A percentile compares a stretch with the other conserved stretches of the same genome.
These are phyloP conservation scores for Hypothenemus hampei DNA, from an alignment of 1,140 invertebrate species.

Conservation along the genomic window DNA sequence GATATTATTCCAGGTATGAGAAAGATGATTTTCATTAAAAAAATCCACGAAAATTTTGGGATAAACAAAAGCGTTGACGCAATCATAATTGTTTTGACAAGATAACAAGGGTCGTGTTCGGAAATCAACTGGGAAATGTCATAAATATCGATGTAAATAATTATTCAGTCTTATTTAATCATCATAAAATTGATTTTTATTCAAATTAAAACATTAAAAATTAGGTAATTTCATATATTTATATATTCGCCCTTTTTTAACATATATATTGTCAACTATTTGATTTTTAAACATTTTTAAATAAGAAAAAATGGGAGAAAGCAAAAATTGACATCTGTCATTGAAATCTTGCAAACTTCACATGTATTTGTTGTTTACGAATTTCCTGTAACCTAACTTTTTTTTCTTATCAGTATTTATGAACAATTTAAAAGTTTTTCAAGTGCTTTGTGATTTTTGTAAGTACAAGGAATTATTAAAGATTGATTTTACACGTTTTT, in stretches of 20 bases:
- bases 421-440: neutral
- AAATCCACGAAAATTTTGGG: neutral
- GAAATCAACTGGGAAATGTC: too few species aligned
- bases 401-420: neutral
- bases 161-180: neutral
- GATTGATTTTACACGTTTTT: neutral
- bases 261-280: neutral
- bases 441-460: neutral
- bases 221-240: neutral
- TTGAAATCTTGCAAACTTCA: neutral
- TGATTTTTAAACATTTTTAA: neutral
- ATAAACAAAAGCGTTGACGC: neutral
- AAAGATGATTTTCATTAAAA: slow-evolving; percentile 4
- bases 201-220: neutral
- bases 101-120: too few species aligned
- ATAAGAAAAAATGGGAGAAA: neutral
- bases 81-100: neutral
- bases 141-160: neutral
- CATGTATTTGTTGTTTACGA: neutral
- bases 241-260: neutral
- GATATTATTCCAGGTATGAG: slow-evolving; percentile 38
- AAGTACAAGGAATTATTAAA: neutral
- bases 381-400: neutral
- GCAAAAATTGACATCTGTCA: neutral
- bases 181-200: neutral